Conservation (phyloP, 2,113 vertebrate genomes). For the Pogonocichla stellata region DNA sequence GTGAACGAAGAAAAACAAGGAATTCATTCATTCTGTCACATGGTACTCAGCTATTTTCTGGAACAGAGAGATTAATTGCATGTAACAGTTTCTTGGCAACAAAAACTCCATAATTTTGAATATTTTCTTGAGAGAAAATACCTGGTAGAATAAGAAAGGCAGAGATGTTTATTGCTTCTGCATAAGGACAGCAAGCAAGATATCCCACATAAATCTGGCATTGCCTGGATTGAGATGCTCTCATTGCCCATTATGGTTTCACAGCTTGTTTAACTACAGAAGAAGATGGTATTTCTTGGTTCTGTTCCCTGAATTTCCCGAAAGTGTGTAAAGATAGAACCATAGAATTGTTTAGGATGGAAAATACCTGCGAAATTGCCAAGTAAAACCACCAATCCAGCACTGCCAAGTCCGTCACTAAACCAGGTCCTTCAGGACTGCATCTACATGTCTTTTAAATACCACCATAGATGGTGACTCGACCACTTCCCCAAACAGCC, state of each 20-base stretch:
- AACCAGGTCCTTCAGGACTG: neutral
- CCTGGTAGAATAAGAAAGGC: neutral
- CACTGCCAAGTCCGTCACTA: neutral
- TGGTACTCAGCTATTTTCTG: neutral
- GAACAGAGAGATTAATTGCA: neutral
- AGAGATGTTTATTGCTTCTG: neutral
- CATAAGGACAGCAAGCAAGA: neutral
- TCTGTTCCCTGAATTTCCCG: neutral
- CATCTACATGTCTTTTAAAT: neutral
- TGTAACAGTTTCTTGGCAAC: neutral
- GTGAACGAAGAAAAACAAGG: neutral
- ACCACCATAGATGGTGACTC: neutral
- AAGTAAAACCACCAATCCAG: neutral
- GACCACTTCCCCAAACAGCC: neutral
- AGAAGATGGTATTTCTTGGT: neutral
- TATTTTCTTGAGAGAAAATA: neutral
- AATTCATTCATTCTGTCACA: neutral
- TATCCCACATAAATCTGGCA: neutral
- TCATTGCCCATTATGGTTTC: neutral
- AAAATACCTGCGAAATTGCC: neutral
- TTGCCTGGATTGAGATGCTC: neutral
- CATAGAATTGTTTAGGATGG: neutral
- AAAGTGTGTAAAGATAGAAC: neutral
- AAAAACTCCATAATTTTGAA: neutral
- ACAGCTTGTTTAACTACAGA: neutral